Base-by-base conservation (phyloP, 2,888 invertebrate species). In the Leistus spinibarbis region DNA sequence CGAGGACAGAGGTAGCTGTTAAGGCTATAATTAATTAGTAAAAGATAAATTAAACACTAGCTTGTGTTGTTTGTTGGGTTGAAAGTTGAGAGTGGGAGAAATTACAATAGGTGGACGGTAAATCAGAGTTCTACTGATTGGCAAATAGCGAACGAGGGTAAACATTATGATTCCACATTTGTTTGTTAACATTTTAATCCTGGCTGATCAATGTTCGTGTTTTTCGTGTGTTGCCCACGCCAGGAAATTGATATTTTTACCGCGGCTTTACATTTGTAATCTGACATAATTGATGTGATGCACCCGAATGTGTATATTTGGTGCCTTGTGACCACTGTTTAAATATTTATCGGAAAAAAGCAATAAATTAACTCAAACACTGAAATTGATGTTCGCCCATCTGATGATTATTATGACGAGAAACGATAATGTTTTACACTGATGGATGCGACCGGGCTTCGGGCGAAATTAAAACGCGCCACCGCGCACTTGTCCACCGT, bases 211-310 rank as follows among this genome's bases (percentile, higher is more conserved):
- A 60, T 60, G 60, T 60, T 9, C 19, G 19, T 60, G 17, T 60
- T 60, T 56, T 60, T 60, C 10, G 40, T 40, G n/a, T 40, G 40
- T 40, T 40, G 60, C 19, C 20, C 10, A n/a, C n/a, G 22, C 60
- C 7, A 10, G 19, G 57, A 57, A 73, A 73, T 73, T 73, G 73
- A 73, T 73, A 73, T 73, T 73, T 72, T 73, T 73, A 73, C 73
- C 73, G 53, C 67, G 67, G 73, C 57, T 73, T 73, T 73, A 73
- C 73, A 73, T 73, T 73, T 73, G 73, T 73, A 73, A 73, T 73
- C 73, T 66, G 73, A 73, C 67, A 40, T 73, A 73, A 73, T 73
- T 73, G 73, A 73, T 73, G 67, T 67, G 60, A 27, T 65, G 56
- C 24, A 3, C 40, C 40, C 40, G 13, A 40, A 13, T 2, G 54